Conservation (phyloP, 2,797 vertebrate genomes). For the Eulemur mongoz region DNA sequence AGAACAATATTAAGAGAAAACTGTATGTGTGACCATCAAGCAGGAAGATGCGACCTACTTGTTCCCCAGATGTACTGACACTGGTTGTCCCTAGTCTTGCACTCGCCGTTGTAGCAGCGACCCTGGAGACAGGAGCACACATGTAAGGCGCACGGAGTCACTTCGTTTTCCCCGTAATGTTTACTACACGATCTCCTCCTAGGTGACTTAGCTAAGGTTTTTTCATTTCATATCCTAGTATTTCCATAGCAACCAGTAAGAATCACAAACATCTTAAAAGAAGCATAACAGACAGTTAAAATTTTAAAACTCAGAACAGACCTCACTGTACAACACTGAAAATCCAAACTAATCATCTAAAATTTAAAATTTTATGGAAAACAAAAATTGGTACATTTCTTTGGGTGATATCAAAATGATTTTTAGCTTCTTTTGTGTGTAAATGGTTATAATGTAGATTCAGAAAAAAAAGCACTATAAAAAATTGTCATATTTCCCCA, state of each 20-base stretch:
- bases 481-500: not conserved
- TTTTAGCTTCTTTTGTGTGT: not conserved
- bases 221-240: not conserved
- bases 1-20: not conserved
- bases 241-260: not conserved
- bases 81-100: conserved; percentile 98
- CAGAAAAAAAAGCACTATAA: not conserved
- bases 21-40: no score
- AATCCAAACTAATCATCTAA: not conserved
- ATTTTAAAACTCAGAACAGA: not conserved
- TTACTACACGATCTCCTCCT: not conserved
- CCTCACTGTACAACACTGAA: not conserved
- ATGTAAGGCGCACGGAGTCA: fast-evolving
- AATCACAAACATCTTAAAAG: not conserved
- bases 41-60: conserved; percentile 88
- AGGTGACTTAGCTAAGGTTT: not conserved
- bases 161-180: not conserved
- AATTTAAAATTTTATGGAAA: not conserved
- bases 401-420: not conserved
- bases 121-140: conserved; percentile 87
- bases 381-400: not conserved
- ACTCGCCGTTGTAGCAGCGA: conserved; percentile 97
- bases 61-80: conserved; percentile 98
- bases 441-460: not conserved
- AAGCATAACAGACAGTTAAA: not conserved